Conservation (phyloP, 2,113 vertebrate species). For the Rafetus swinhoei region DNA sequence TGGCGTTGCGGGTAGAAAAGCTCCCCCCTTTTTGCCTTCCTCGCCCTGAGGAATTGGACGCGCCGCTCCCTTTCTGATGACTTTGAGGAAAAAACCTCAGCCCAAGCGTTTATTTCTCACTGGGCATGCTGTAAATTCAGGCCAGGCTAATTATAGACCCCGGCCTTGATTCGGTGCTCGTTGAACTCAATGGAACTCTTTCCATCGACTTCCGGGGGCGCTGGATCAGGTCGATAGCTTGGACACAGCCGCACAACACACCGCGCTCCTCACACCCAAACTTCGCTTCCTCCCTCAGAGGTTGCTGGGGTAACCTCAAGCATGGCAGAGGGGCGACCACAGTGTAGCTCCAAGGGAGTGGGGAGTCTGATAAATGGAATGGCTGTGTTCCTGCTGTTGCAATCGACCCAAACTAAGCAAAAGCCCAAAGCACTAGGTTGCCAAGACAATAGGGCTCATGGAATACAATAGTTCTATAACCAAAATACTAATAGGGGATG, state of each 20-base stretch:
- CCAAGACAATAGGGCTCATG: not conserved
- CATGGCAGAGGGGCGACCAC: not conserved
- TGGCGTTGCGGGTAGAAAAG: not conserved
- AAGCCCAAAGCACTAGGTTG: not conserved
- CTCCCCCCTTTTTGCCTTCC: not conserved
- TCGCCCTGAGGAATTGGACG: not conserved
- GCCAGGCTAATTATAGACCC: not conserved
- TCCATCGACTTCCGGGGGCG: not conserved
- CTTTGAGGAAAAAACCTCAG: not conserved
- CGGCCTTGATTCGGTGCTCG: not conserved
- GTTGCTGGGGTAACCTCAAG: fast-evolving
- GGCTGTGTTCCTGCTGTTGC: not conserved
- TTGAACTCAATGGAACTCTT: not conserved
- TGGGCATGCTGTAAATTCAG: not conserved
- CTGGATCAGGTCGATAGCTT: not conserved
- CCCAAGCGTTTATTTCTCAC: not conserved
- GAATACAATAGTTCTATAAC: not conserved
- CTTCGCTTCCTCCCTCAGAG: not conserved
- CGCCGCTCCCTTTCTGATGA: not conserved
- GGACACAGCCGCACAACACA: not conserved
- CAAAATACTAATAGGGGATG: not conserved
- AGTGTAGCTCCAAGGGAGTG: not conserved
- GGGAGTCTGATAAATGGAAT: not conserved
- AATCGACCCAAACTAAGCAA: not conserved
- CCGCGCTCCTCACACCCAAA: not conserved